Conservation (phyloP, 2,797 vertebrate species). For the Odontamblyopus rebecca region DNA sequence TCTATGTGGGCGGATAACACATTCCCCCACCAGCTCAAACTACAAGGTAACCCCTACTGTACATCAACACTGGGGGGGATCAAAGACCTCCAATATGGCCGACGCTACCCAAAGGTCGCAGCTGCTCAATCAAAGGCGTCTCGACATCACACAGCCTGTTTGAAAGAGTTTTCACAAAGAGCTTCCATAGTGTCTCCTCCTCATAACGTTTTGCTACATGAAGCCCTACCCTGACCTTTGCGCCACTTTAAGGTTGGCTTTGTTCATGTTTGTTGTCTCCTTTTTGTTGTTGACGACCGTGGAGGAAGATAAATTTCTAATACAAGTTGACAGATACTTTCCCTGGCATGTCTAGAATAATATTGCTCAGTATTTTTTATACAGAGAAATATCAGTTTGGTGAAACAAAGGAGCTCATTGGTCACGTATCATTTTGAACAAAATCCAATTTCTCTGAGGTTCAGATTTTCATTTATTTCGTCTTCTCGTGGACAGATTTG, state of each 20-base stretch:
- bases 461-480: too few relatives aligned
- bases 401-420: too few relatives aligned
- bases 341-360: neutral
- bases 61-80: slow-evolving; percentile 28
- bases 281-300: slow-evolving; percentile 15
- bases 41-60: slow-evolving; percentile 28
- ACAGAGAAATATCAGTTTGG: too few relatives aligned
- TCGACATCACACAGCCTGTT: slow-evolving; percentile 35
- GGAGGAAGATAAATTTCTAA: slow-evolving; percentile 49
- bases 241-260: slow-evolving; percentile 15
- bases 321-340: slow-evolving; percentile 58
- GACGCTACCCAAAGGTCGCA: slow-evolving; percentile 43
- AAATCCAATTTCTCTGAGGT: too few relatives aligned
- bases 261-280: slow-evolving; percentile 20
- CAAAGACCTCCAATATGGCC: slow-evolving; percentile 51
- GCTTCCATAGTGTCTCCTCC: slow-evolving; percentile 7
- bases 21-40: slow-evolving; percentile 28
- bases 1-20: slow-evolving; percentile 21
- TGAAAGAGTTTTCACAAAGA: slow-evolving; percentile 36
- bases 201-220: slow-evolving; percentile 4
- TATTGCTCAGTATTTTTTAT: too few relatives aligned
- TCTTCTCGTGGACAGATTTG: too few relatives aligned
- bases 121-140: slow-evolving; percentile 40
- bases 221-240: slow-evolving; percentile 23
- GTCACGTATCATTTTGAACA: too few relatives aligned